These are phyloP conservation scores for Leptoclinus maculatus DNA, from an alignment of 2,797 vertebrate genomes.

Conservation along the genomic window DNA sequence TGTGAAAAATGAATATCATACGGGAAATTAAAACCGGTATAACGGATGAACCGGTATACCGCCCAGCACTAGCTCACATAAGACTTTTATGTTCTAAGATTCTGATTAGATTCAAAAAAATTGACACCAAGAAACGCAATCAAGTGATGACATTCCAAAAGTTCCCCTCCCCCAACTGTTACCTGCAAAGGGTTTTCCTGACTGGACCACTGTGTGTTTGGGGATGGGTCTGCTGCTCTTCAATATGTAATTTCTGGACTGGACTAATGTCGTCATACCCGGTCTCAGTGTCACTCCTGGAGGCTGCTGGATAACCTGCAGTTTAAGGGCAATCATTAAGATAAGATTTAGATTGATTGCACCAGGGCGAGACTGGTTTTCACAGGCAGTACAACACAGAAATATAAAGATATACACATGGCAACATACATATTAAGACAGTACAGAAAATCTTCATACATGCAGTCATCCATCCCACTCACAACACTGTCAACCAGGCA, in stretches of 20 bases:
- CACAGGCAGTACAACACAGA: neutral
- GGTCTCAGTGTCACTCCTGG: constrained; percentile 52
- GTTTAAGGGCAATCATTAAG: neutral
- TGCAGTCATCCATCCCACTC: neutral
- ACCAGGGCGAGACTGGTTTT: neutral
- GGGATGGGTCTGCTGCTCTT: constrained; percentile 40
- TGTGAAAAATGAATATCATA: too few relatives aligned
- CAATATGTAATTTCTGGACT: constrained; percentile 20
- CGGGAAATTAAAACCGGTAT: too few relatives aligned
- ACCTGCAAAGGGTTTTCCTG: constrained; percentile 57
- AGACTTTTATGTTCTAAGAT: too few relatives aligned
- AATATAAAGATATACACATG: neutral
- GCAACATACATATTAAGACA: neutral
- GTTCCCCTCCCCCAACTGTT: neutral
- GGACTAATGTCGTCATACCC: constrained; percentile 24
- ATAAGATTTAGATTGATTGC: neutral
- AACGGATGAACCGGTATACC: too few relatives aligned
- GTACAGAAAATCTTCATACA: neutral
- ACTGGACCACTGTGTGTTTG: constrained; percentile 54
- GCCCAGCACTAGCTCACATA: too few relatives aligned
- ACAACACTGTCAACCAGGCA: neutral
- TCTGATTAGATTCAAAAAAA: too few relatives aligned
- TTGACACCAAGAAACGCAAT: too few relatives aligned
- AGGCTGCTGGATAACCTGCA: constrained; percentile 57
- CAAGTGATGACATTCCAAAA: neutral